Evolutionary conservation across 64 coral and sea anemone genomes (phyloP).

Genomic region (Pachyseris speciosa): DNA sequence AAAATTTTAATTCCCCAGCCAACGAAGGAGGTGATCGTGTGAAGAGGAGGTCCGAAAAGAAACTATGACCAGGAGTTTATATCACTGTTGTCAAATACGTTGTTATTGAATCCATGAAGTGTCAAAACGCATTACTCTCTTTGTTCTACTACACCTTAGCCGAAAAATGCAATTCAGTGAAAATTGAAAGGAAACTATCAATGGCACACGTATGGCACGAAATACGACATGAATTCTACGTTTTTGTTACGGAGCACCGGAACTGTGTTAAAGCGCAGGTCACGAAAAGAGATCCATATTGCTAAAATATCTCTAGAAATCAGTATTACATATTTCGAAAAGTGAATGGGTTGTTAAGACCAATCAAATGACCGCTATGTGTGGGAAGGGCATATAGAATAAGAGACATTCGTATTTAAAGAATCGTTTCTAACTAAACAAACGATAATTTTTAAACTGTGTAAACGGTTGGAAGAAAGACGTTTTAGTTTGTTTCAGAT

Average conservation of each 20-base stretch:
- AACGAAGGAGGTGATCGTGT: background rate
- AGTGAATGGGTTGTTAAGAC: background rate
- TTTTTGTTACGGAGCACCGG: background rate
- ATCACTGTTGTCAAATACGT: background rate
- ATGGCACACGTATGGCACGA: background rate
- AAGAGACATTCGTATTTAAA: background rate
- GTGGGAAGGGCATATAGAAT: background rate
- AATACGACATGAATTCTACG: background rate
- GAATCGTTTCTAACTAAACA: background rate
- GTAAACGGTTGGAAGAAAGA: background rate
- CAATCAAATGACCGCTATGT: background rate
- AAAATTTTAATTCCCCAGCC: background rate
- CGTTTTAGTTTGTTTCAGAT: background rate
- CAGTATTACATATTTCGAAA: background rate
- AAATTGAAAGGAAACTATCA: background rate
- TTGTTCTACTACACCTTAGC: background rate
- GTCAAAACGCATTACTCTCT: background rate
- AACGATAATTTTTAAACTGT: background rate
- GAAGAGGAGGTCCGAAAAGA: background rate
- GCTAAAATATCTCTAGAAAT: no score
- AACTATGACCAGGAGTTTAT: background rate
- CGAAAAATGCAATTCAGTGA: conserved; percentile 6
- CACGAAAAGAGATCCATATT: no score
- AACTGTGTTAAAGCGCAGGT: no score
- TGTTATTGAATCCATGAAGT: background rate